Evolutionary conservation across 2,797 vertebrate genomes (phyloP).

Genomic region (Poliocrania exsul): DNA sequence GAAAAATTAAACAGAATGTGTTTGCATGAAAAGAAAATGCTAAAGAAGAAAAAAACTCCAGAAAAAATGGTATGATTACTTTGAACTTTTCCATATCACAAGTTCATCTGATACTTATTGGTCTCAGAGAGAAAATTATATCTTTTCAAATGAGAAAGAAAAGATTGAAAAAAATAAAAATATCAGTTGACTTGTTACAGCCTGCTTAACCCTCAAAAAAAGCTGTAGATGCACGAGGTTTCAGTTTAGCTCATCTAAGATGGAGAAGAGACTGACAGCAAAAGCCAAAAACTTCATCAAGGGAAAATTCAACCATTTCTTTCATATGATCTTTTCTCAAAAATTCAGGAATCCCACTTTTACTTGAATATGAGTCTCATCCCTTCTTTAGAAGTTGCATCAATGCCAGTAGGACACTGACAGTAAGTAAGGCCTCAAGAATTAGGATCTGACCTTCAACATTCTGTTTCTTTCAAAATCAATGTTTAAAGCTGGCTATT

Average conservation of each 20-base stretch:
- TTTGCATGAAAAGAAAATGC: background rate
- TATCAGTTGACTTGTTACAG: background rate
- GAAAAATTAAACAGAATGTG: background rate
- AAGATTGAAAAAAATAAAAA: background rate
- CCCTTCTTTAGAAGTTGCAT: background rate
- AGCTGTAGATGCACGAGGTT: background rate
- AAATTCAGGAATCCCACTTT: background rate
- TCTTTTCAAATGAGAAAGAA: background rate
- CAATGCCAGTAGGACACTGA: background rate
- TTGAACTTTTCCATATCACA: background rate
- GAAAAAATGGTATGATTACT: accelerated
- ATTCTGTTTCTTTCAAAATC: background rate
- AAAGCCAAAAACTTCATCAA: background rate
- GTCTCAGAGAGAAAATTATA: background rate
- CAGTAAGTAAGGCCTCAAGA: background rate
- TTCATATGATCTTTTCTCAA: background rate
- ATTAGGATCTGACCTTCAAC: background rate
- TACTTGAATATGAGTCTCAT: background rate
- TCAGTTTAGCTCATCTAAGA: background rate
- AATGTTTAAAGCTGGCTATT: background rate
- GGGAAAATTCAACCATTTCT: background rate
- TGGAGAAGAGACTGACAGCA: background rate
- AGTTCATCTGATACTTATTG: background rate
- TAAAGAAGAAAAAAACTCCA: background rate
- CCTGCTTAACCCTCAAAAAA: background rate